Conservation (phyloP, 2,797 vertebrate species). For the Syngnathus rostellatus region DNA sequence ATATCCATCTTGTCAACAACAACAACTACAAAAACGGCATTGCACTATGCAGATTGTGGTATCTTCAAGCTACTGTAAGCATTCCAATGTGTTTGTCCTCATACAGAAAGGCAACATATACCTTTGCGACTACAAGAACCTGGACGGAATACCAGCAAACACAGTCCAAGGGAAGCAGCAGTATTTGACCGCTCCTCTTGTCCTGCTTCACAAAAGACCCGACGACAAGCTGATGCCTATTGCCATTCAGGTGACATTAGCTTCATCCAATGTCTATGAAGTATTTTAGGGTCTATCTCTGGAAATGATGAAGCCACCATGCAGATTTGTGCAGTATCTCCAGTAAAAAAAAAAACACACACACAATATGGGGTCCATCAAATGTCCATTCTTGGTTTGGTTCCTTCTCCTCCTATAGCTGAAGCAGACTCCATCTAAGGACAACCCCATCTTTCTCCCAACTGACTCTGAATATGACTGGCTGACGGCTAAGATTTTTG, state of each 20-base stretch:
- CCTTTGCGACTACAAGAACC: conserved; percentile 62
- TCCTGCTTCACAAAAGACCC: conserved; percentile 53
- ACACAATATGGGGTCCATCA: too few relatives aligned
- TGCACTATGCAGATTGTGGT: neutral
- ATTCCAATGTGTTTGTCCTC: neutral
- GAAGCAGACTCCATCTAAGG: conserved; percentile 52
- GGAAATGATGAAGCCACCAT: too few relatives aligned
- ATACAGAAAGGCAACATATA: conserved; percentile 71
- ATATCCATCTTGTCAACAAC: neutral
- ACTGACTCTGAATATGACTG: conserved; percentile 53
- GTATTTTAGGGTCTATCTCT: too few relatives aligned
- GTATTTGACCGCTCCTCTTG: conserved; percentile 58
- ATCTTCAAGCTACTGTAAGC: neutral
- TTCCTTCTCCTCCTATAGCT: conserved; percentile 29
- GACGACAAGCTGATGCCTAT: conserved; percentile 57
- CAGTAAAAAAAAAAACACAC: too few relatives aligned
- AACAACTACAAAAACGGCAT: too few relatives aligned
- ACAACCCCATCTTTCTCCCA: conserved; percentile 57
- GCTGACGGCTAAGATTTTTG: conserved; percentile 55
- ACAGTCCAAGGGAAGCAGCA: conserved; percentile 52
- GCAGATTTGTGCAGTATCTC: too few relatives aligned
- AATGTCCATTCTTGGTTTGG: neutral
- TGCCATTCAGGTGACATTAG: conserved; percentile 66
- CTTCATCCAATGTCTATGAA: neutral
- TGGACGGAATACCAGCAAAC: conserved; percentile 55